Evolutionary conservation across 2,797 vertebrate species (phyloP).

Genomic region (Euthynnus affinis): DNA sequence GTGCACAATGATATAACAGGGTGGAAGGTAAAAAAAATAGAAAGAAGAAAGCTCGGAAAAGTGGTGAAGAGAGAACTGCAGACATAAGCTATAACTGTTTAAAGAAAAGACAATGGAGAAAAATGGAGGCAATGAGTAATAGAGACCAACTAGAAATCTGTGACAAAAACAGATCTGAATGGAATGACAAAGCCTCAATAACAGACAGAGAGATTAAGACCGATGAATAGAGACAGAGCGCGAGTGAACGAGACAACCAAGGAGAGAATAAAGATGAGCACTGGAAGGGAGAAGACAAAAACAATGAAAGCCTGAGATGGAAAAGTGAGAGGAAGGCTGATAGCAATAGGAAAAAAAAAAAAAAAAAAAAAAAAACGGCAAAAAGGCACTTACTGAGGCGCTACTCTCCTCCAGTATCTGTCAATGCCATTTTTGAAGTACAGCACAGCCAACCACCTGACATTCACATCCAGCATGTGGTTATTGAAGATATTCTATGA

Average conservation of each 20-base stretch:
- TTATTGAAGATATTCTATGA: conserved; percentile 97
- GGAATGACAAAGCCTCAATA: conserved; percentile 31
- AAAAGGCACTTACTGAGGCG: conserved; percentile 93
- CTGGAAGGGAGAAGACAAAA: conserved; percentile 21
- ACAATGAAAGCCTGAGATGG: not conserved
- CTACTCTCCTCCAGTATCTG: conserved; percentile 97
- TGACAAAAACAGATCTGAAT: conserved; percentile 35
- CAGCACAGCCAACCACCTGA: conserved; percentile 96
- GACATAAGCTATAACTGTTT: conserved; percentile 31
- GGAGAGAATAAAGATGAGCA: conserved; percentile 20
- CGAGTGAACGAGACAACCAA: conserved; percentile 34
- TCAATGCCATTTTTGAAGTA: conserved; percentile 99
- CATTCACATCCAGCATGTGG: conserved; percentile 95
- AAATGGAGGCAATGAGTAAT: conserved; percentile 17
- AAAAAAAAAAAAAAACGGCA: conserved; percentile 9
- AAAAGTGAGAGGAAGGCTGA: conserved; percentile 21
- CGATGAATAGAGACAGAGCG: conserved; percentile 47
- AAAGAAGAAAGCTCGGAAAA: conserved; percentile 31
- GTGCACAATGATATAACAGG: conserved; percentile 41
- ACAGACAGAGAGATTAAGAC: conserved; percentile 46
- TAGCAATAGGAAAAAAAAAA: conserved; percentile 12
- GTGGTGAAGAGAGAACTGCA: conserved; percentile 25
- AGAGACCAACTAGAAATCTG: conserved; percentile 27
- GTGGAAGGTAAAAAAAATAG: not conserved
- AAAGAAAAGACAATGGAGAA: conserved; percentile 36